Evolutionary conservation across 2,797 vertebrate genomes (phyloP).

Genomic region (Chloroceryle amazona): DNA sequence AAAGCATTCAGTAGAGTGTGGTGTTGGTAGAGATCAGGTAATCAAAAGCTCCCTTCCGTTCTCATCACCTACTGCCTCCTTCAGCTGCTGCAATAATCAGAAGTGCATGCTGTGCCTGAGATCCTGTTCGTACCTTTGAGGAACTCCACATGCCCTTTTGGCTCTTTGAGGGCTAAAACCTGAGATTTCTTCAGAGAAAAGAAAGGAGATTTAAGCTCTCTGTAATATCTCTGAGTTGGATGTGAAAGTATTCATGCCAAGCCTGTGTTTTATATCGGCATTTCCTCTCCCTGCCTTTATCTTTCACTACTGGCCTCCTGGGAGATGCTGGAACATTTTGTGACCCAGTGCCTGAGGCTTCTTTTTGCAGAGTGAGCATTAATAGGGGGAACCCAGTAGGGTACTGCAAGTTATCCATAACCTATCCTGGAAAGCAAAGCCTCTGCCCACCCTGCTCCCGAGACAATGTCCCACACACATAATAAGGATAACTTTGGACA

Average conservation of each 20-base stretch:
- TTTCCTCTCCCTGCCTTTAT: slow-evolving; percentile 44
- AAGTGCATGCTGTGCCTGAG: background rate
- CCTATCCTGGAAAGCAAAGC: background rate
- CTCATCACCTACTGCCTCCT: background rate
- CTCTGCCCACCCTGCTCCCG: slow-evolving; percentile 5
- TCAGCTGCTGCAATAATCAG: slow-evolving; percentile 21
- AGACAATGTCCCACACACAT: background rate
- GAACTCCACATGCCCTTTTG: background rate
- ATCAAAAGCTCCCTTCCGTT: background rate
- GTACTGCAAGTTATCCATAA: background rate
- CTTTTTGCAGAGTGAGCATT: slow-evolving; percentile 33
- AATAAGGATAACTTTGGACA: background rate
- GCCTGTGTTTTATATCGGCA: slow-evolving; percentile 4
- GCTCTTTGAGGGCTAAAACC: background rate
- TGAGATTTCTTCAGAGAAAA: slow-evolving; percentile 9
- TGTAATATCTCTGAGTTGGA: rapidly evolving
- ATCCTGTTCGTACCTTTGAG: background rate
- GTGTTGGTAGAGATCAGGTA: background rate
- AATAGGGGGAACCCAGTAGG: background rate
- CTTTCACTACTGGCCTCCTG: background rate
- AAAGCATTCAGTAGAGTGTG: rapidly evolving
- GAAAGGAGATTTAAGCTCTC: background rate
- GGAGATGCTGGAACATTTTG: slow-evolving; percentile 31
- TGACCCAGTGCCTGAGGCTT: slow-evolving; percentile 29
- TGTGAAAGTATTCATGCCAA: background rate